phyloP scores from a whole-genome alignment of 2,797 vertebrate genomes.

The Heliangelus exortis region DNA sequence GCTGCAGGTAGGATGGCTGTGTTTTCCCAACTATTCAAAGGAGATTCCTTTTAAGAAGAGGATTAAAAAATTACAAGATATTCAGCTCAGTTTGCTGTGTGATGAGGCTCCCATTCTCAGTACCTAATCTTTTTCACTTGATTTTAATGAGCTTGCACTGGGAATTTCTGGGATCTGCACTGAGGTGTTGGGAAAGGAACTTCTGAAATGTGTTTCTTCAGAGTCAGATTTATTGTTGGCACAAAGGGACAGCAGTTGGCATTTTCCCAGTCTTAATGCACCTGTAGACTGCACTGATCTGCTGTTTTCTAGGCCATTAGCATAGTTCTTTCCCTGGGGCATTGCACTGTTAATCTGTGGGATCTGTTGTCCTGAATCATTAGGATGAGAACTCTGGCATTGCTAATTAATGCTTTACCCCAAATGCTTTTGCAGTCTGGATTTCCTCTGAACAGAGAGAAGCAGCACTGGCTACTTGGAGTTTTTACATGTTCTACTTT shows the following conservation, averaged over 20 bases:
- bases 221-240: background rate
- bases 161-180: background rate
- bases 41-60: background rate
- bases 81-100: background rate
- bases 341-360: background rate
- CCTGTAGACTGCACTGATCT: background rate
- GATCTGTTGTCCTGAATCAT: background rate
- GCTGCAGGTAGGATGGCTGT: rapidly evolving
- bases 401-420: background rate
- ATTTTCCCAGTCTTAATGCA: background rate
- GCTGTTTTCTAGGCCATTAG: background rate
- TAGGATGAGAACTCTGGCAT: background rate
- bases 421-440: background rate
- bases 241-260: background rate
- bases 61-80: background rate
- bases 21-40: background rate
- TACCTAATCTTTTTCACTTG: background rate
- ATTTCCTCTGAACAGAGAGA: background rate
- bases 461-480: background rate
- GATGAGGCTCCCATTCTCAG: rapidly evolving
- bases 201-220: background rate
- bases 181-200: background rate
- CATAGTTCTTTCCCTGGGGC: background rate
- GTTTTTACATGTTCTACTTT: background rate
- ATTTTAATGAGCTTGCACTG: background rate